Evolutionary conservation across 2,797 vertebrate species (phyloP).

Genomic region (Gallirallus australis): DNA sequence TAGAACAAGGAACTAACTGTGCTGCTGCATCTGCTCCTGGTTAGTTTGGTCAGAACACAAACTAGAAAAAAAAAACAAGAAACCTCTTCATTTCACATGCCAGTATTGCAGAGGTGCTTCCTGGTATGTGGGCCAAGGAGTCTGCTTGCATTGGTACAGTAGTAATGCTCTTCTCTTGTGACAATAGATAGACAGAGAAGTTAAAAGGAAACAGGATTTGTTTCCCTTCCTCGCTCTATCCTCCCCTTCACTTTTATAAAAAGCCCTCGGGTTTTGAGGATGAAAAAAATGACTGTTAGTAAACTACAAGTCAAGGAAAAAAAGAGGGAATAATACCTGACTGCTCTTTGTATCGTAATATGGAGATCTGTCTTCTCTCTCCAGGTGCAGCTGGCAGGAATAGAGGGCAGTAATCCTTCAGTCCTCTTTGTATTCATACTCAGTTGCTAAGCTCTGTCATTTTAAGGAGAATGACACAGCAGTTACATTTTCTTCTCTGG

Average conservation of each 20-base stretch:
- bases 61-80: background rate
- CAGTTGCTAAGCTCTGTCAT: background rate
- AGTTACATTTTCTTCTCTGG: conserved; percentile 23
- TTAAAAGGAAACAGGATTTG: background rate
- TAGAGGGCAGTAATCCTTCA: background rate
- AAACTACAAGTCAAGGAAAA: background rate
- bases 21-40: background rate
- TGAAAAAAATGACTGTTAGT: background rate
- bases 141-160: background rate
- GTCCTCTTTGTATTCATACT: background rate
- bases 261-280: background rate
- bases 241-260: background rate
- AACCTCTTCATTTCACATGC: fast-evolving
- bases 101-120: background rate
- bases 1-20: background rate
- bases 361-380: background rate
- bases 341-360: background rate
- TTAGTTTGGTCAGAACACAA: background rate
- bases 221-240: background rate
- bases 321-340: background rate
- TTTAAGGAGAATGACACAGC: conserved; percentile 3
- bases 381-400: background rate
- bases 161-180: background rate
- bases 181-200: background rate
- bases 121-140: background rate